Evolutionary conservation across 2,888 invertebrate species (phyloP).

Genomic region (Andrena flavipes): DNA sequence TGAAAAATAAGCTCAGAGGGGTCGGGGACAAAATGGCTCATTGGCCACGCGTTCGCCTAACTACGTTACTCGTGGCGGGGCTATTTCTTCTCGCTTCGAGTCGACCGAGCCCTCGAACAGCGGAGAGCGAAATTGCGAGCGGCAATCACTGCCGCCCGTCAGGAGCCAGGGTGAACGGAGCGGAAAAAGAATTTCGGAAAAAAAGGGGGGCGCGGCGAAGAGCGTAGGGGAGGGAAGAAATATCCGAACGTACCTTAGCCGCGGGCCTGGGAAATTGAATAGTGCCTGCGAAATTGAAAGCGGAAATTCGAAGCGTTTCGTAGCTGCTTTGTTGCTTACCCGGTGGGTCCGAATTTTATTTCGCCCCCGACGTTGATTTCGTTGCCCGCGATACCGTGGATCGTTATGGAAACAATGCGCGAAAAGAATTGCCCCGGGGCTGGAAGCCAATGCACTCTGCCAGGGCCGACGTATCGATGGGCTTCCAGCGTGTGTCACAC

Average conservation of each 20-base stretch:
- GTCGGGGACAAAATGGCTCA: constrained; percentile 81
- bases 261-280: constrained; percentile 81
- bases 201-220: constrained; percentile 27
- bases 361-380: constrained; percentile 40
- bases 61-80: constrained; percentile 78
- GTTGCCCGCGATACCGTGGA: constrained; percentile 31
- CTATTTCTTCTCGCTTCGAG: constrained; percentile 75
- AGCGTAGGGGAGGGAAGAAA: constrained; percentile 42
- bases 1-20: constrained; percentile 74
- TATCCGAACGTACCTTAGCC: constrained; percentile 71
- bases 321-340: constrained; percentile 70
- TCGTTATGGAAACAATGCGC: constrained; percentile 32
- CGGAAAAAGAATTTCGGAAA: constrained; percentile 26
- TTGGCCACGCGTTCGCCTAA: constrained; percentile 81
- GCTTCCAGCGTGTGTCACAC: neutral
- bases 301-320: constrained; percentile 79
- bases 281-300: constrained; percentile 78
- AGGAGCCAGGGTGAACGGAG: constrained; percentile 17
- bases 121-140: constrained; percentile 61
- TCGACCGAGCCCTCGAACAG: constrained; percentile 54
- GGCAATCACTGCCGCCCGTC: constrained; percentile 64
- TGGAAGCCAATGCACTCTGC: neutral
- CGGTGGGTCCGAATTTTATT: constrained; percentile 61
- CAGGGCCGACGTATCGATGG: constrained; percentile 32
- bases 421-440: constrained; percentile 19